Base-by-base conservation (phyloP, 37 sponge, comb jelly and placozoan species). In the Ephydatia muelleri region DNA sequence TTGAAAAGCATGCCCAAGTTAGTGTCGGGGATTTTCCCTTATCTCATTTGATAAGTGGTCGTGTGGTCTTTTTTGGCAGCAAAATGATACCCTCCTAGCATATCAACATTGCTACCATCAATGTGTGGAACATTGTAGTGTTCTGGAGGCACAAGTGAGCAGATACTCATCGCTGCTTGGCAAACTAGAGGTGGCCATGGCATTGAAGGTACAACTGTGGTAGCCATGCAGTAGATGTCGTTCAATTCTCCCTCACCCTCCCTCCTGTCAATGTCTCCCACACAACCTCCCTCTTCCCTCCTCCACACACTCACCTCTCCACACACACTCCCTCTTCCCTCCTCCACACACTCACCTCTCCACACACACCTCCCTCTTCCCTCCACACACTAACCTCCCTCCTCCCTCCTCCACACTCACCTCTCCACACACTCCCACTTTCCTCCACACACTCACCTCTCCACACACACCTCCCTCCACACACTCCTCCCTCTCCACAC, bases 21-120 rank as follows among this genome's bases (percentile, higher is more conserved):
- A 57, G 57, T 57, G 19, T 1, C 57, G 43, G 3, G 43, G 43
- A 9, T 43, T 43, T 3, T 43, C 43, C 43, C 43, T 3, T 43
- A 6, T 3, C 43, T 43, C 6, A 43, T 6, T 9, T 43, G 3
- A 43, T 43, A 9, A 9, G 43, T 43, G 6, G 43, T 43, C 6
- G 3, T 43, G 6, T 43, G 43, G 57, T 57, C 57, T 57, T 57
- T 1, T 16, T 57, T 1, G 9, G 57, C 16, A 57, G 57, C 57
- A n/a, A 57, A 57, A 57, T 5, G 57, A 1, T 57, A 11, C 16
- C 19, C 57, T 57, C 16, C 1, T 19, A 57, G 16, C 16, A 21
- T 88, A 88, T 31, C 82, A 77, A 77, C 9, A 65, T 2, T 83
- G 82, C 9, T 88, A 88, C 75, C 72, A 88, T 37, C 38, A 65